Conservation (phyloP, 2,797 vertebrate species). For the Anolis apletophallus region DNA sequence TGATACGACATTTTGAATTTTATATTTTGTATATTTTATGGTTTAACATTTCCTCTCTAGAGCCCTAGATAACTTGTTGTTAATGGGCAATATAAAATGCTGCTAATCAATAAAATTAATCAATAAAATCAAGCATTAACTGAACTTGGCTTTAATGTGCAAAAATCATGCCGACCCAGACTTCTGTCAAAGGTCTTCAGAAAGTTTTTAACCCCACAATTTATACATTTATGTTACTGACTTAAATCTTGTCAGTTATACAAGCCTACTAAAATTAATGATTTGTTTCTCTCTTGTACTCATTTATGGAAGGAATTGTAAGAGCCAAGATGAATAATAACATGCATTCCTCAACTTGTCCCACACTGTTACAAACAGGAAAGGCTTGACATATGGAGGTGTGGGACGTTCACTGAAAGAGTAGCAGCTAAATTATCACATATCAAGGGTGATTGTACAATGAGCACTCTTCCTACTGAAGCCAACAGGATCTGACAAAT, state of each 20-base stretch:
- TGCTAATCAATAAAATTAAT: background rate
- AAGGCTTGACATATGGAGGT: conserved; percentile 32
- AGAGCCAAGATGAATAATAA: conserved; percentile 2
- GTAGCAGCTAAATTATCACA: conserved; percentile 33
- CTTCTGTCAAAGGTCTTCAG: no score
- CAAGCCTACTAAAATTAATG: background rate
- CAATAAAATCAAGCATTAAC: background rate
- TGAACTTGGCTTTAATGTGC: background rate
- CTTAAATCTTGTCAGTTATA: background rate
- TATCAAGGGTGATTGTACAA: conserved; percentile 3
- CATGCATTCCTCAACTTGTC: background rate
- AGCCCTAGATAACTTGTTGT: background rate
- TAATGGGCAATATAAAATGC: conserved; percentile 1
- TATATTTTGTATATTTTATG: background rate
- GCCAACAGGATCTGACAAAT: conserved; percentile 18
- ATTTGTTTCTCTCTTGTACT: background rate
- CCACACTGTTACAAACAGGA: background rate
- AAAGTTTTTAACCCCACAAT: conserved; percentile 1
- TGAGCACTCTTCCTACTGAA: conserved; percentile 24
- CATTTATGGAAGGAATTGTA: background rate
- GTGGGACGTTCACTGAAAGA: background rate
- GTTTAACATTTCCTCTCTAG: background rate
- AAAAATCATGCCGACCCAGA: background rate
- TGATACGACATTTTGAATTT: background rate
- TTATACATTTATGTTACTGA: background rate